Conservation (phyloP, 1,140 invertebrate species). For the Drosophila micromelanica region DNA sequence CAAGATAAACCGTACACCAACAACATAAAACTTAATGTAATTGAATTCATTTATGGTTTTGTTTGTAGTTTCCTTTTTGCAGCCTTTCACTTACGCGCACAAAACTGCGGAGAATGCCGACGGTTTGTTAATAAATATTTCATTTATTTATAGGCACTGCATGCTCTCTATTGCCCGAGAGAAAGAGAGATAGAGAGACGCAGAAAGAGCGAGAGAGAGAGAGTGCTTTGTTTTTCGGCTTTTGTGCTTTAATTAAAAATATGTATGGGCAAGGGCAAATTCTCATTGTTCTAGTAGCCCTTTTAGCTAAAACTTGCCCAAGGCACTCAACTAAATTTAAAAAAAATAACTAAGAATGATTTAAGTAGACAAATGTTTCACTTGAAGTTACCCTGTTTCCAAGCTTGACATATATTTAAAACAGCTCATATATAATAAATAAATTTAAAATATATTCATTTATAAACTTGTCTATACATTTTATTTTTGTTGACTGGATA, state of each 20-base stretch:
- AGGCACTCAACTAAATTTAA: conserved; percentile 74
- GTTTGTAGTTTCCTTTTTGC: conserved; percentile 58
- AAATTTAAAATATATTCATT: too few species aligned
- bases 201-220: neutral
- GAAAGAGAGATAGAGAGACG: too few species aligned
- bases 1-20: conserved; percentile 9
- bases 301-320: conserved; percentile 43
- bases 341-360: conserved; percentile 39
- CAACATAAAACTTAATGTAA: conserved; percentile 78
- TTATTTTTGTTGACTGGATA: too few species aligned
- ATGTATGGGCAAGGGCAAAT: conserved; percentile 70
- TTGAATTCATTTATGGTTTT: conserved; percentile 82
- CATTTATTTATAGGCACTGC: conserved; percentile 67
- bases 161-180: conserved; percentile 3
- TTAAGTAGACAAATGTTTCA: neutral
- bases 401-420: neutral
- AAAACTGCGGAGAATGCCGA: conserved; percentile 75
- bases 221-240: conserved; percentile 68
- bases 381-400: neutral
- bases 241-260: conserved; percentile 81
- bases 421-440: too few species aligned
- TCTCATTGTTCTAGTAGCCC: conserved; percentile 49
- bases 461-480: too few species aligned
- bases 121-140: conserved; percentile 80
- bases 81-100: conserved; percentile 66